Conservation (phyloP, 2,888 invertebrate genomes). For the Epinotia demarniana region DNA sequence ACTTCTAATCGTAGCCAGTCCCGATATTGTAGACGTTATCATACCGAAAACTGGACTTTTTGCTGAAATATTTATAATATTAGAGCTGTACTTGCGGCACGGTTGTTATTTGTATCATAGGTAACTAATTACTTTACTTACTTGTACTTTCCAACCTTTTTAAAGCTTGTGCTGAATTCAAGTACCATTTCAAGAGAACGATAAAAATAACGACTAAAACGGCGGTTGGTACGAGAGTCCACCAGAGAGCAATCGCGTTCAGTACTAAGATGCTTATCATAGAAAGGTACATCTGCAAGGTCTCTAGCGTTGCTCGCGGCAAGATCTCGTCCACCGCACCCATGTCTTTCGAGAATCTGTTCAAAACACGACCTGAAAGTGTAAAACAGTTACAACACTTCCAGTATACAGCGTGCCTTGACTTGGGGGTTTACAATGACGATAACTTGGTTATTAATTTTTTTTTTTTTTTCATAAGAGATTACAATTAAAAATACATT, state of each 20-base stretch:
- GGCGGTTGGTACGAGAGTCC: constrained; percentile 73
- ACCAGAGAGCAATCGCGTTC: constrained; percentile 73
- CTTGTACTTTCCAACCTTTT: constrained; percentile 90
- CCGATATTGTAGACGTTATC: constrained; percentile 89
- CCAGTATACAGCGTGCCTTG: neutral
- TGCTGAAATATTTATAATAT: constrained; percentile 76
- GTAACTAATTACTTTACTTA: constrained; percentile 60
- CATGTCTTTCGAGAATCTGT: constrained; percentile 93
- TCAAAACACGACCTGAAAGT: constrained; percentile 85
- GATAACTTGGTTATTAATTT: neutral
- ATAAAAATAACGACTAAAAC: constrained; percentile 84
- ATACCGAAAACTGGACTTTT: constrained; percentile 93
- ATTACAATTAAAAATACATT: no score
- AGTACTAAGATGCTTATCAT: constrained; percentile 69
- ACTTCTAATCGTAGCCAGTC: constrained; percentile 90
- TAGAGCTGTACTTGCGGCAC: neutral
- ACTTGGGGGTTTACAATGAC: neutral
- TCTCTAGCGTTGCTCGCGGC: constrained; percentile 87
- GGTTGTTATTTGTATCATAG: neutral
- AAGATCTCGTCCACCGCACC: constrained; percentile 91
- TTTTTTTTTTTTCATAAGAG: no score
- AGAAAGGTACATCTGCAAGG: constrained; percentile 82
- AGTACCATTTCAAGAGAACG: constrained; percentile 87
- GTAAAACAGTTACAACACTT: no score
- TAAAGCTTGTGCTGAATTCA: constrained; percentile 90